phyloP scores from a whole-genome alignment of 2,113 vertebrate genomes.

The Pitta sordida region DNA sequence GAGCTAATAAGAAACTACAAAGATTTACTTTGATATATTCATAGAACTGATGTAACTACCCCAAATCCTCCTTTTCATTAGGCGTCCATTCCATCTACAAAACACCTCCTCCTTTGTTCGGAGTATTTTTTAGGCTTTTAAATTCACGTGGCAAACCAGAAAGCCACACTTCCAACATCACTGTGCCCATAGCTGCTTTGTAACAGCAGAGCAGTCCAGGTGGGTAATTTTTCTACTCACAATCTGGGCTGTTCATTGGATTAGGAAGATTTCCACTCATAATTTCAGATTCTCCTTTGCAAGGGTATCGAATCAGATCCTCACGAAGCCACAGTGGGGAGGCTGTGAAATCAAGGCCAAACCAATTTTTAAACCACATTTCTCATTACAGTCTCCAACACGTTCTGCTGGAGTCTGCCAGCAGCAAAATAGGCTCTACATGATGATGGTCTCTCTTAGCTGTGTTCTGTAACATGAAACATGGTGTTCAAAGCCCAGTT shows the following conservation, averaged over 20 bases:
- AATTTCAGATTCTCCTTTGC: not conserved
- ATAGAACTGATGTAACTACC: not conserved
- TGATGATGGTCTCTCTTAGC: not conserved
- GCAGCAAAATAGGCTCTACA: not conserved
- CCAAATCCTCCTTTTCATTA: not conserved
- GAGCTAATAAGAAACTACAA: not conserved
- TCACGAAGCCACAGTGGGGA: not conserved
- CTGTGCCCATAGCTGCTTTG: rapidly evolving
- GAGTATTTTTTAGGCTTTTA: not conserved
- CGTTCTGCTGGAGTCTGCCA: not conserved
- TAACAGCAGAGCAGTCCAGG: not conserved
- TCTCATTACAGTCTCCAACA: not conserved
- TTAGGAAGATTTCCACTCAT: not conserved
- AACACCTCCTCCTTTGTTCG: not conserved
- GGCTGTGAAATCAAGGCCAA: not conserved
- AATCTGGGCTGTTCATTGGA: rapidly evolving
- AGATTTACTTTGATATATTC: not conserved
- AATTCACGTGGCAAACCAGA: not conserved
- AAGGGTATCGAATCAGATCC: not conserved
- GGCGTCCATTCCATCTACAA: not conserved
- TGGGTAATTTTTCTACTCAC: not conserved
- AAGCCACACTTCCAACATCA: not conserved
- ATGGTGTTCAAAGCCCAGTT: not conserved
- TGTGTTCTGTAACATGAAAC: not conserved
- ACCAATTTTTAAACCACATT: not conserved